Evolutionary conservation across 1,140 invertebrate genomes (phyloP).

Genomic region (Druon quercuslanigerum): DNA sequence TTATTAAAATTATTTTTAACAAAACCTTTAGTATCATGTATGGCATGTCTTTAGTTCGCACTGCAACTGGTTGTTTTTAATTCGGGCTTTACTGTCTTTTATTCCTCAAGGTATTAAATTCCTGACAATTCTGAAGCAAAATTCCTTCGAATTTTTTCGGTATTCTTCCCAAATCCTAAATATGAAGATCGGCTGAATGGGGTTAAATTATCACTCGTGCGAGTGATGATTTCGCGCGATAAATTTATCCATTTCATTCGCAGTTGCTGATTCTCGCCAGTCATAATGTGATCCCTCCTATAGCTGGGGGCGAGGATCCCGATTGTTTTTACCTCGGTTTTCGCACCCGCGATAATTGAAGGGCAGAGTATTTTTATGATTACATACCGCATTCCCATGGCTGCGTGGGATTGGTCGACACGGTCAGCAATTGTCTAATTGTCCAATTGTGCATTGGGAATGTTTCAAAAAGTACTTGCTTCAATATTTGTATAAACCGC

Average conservation of each 20-base stretch:
- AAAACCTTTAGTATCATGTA: too few species aligned
- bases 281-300: conserved; percentile 1
- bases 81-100: background rate
- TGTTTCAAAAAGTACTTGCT: background rate
- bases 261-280: conserved; percentile 13
- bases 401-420: conserved; percentile 2
- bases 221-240: background rate
- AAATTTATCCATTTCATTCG: background rate
- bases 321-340: conserved; percentile 18
- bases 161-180: background rate
- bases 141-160: background rate
- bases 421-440: background rate
- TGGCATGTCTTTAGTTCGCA: too few species aligned
- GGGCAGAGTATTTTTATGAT: conserved; percentile 21
- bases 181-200: conserved; percentile 2
- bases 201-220: conserved; percentile 18
- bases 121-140: background rate
- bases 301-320: conserved; percentile 23
- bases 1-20: too few species aligned
- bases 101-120: background rate
- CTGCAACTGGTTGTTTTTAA: too few species aligned
- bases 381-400: background rate
- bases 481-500: conserved; percentile 19
- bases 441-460: background rate
- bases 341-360: conserved; percentile 22